These are phyloP conservation scores for Diadema setosum DNA, from an alignment of 35 echinoderm and acorn worm genomes.

Conservation along the genomic window DNA sequence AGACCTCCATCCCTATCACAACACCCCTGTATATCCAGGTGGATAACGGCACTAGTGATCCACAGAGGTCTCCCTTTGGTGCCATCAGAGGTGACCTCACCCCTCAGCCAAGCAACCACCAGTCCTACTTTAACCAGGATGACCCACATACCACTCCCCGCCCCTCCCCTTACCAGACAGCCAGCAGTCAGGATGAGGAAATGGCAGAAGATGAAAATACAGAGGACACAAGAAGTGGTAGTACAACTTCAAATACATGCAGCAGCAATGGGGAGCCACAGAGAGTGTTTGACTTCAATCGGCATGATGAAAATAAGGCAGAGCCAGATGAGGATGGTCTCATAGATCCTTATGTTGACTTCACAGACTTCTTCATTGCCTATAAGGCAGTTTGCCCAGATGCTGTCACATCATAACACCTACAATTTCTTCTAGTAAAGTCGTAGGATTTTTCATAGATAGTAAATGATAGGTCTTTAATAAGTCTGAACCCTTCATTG, in stretches of 20 bases:
- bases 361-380: conserved; percentile 66
- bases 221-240: conserved; percentile 28
- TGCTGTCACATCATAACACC: neutral
- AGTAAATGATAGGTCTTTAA: too few species aligned
- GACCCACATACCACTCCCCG: neutral
- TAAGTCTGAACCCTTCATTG: too few species aligned
- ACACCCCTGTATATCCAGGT: neutral
- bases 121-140: neutral
- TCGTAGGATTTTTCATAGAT: too few species aligned
- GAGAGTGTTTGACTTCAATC: conserved; percentile 27
- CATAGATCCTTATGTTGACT: conserved; percentile 86
- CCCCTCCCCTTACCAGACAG: neutral
- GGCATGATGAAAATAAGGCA: conserved; percentile 14
- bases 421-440: too few species aligned
- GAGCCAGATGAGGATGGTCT: conserved; percentile 47
- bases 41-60: neutral
- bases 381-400: conserved; percentile 32
- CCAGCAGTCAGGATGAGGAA: neutral
- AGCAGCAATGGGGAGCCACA: conserved; percentile 39
- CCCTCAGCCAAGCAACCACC: neutral
- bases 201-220: neutral
- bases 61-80: conserved; percentile 11
- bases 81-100: neutral
- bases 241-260: neutral
- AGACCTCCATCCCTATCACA: neutral